Percentiles rank a stretch among this genome's conserved stretches.
These are phyloP conservation scores for Acronicta aceris DNA, from an alignment of 2,888 invertebrate genomes.

Conservation along the genomic window DNA sequence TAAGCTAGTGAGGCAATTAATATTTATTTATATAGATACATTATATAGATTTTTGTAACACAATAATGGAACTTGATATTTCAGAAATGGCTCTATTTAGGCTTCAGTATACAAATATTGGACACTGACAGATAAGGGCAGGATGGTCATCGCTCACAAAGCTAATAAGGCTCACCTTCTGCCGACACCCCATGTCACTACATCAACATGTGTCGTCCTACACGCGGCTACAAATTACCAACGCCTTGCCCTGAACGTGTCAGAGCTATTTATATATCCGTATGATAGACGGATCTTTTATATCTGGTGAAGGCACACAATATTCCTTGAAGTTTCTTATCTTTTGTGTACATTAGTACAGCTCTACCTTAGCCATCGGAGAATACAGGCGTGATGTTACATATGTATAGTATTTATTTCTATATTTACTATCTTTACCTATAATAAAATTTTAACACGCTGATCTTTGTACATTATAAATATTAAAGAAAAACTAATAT, in stretches of 20 bases:
- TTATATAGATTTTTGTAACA: background rate
- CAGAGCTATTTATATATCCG: background rate
- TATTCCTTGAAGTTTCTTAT: too few relatives aligned
- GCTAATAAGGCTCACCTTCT: conserved; percentile 56
- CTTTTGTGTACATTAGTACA: too few relatives aligned
- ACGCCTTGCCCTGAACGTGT: background rate
- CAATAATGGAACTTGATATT: background rate
- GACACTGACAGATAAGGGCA: conserved; percentile 46
- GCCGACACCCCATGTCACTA: conserved; percentile 26
- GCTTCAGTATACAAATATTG: conserved; percentile 3
- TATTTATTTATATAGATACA: too few relatives aligned
- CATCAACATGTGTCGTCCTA: conserved; percentile 47
- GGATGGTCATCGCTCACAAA: conserved; percentile 50
- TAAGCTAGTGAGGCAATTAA: too few relatives aligned
- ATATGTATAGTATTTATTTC: too few relatives aligned
- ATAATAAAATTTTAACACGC: too few relatives aligned
- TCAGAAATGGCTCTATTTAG: background rate
- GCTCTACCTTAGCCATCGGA: too few relatives aligned
- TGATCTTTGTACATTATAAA: too few relatives aligned
- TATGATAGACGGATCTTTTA: background rate
- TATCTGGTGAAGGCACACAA: too few relatives aligned
- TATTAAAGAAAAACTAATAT: too few relatives aligned
- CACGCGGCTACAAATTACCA: conserved; percentile 36
- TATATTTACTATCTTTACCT: too few relatives aligned
- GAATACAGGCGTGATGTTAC: too few relatives aligned